Base-by-base conservation (phyloP, 2,888 invertebrate species). In the Neuroscelio doddi region DNA sequence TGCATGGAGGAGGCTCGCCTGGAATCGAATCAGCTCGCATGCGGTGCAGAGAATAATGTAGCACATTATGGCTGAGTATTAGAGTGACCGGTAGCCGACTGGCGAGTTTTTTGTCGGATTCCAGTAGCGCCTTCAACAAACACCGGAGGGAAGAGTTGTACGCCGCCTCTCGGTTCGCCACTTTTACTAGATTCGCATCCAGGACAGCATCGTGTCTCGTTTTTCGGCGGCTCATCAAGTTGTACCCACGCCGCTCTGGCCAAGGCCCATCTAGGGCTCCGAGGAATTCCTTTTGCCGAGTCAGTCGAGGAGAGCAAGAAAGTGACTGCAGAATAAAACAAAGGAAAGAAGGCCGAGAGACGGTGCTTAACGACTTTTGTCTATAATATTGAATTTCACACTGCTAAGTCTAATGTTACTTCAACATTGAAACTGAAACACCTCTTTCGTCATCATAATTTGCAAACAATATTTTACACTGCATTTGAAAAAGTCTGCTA, bases 111-210 rank as follows among this genome's bases (percentile, higher is more conserved):
- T 81, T 77, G 76, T 74, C 74, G 79, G 76, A 81, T 81, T 81
- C 81, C 81, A 79, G 81, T 80, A 81, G 81, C 81, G 79, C 80
- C 80, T 79, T 78, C 78, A 76, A 81, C 78, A 81, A 81, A 81
- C 79, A 79, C 77, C 77, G 70, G 55, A 64, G 71, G 67, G 57
- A 58, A 69, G 68, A 64, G 68, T 65, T n/a, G 57, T 58, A 55
- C 58, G 69, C 68, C 58, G 63, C 63, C 67, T 47, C 62, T 62
- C 67, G 65, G 72, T 74, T 73, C 72, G 56, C 73, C 71, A 73
- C 76, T 78, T 76, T 78, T 78, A 76, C 79, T 77, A 78, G 77
- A 73, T 78, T 79, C 74, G 75, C 70, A n/a, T n/a, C n/a, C 72
- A 66, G 51, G 74, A 76, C 69, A 69, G 70, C 69, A 72, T 69